Evolutionary conservation across 2,113 vertebrate species (phyloP), one percentile per base, ranked within the genome.

Genomic region (Peucedramus taeniatus): DNA sequence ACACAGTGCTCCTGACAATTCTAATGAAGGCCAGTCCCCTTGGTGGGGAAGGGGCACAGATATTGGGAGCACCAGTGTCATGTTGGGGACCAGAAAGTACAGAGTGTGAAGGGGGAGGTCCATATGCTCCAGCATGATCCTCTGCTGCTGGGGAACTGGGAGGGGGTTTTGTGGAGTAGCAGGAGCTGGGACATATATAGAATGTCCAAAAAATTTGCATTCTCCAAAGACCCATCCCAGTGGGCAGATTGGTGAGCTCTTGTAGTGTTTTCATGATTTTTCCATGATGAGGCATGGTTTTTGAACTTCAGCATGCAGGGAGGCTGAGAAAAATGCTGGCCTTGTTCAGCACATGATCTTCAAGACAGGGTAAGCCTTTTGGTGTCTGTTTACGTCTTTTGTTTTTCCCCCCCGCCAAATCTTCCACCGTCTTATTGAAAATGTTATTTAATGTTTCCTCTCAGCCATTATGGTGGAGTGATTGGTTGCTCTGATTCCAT

Each of bases 321-420:
- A 45, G 27, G 27, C 21, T 93, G 65, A 75, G 49, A n/a, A 76
- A 59, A 60, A 56, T 50, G 19, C 20, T 3, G 0, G 1, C 30
- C 3, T 42, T 75, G 13, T 54, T 79, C 57, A 49, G 49, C 7
- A 10, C 16, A 7, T 28, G 28, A 31, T 75, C 39, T 83, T 76
- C 71, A 79, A 66, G 37, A 45, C 10, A 50, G 1, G 4, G 63
- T 72, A 64, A 83, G 39, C 40, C 53, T 35, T 53, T 50, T 5
- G 10, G 6, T 64, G n/a, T 60, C 53, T 39, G 13, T 83, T 88
- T 59, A 27, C 0, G 0, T 53, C 37, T 64, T 78, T 20, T 69
- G 22, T 33, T 35, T 54, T 31, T 13, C 8, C 9, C 8, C 4
- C 22, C 15, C 4, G 0, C 1, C 56, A 23, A 13, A 27, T 47